Evolutionary conservation across 1,140 invertebrate species (phyloP), one percentile per base, ranked within the genome.

Genomic region (Eciton burchellii): DNA sequence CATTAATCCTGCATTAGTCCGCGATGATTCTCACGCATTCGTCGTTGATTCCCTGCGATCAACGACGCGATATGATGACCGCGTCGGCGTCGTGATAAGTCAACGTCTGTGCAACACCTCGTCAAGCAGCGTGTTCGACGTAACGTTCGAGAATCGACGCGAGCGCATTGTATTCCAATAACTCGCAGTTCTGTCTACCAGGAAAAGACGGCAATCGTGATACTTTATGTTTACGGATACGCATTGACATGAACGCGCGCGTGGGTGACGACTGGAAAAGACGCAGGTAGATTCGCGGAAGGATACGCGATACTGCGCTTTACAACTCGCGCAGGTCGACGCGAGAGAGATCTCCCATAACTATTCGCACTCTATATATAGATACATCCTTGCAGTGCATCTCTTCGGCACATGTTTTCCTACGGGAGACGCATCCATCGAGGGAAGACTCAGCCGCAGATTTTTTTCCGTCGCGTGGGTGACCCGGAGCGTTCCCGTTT

Each of bases 181-280:
- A 47, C 52, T 65, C 56, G 57, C 41, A 29, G 19, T 74, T 71
- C 62, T 57, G 47, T 74, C 74, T 49, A 47, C 35, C 45, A 29
- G 68, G 71, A 81, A 82, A 74, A 73, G 66, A 79, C 72, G 79
- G 65, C 77, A 79, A 87, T 88, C 86, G 83, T 47, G 77, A 77
- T 81, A 83, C 49, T 88, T 85, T 83, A 88, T 54, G 62, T 84
- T 62, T 83, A 19, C 26, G 73, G 74, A 81, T 73, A 63, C 60
- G 82, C 62, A 87, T 88, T 87, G 73, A 82, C 68, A 88, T 82
- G 85, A 76, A 35, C 35, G 35, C 35, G 52, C 24, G 85, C 77
- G 86, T 88, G 85, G 86, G 85, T 77, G 65, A 66, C 21, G 54
- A 49, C 70, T 71, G 82, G 82, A 82, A 88, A 88, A 88, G 85